Conservation (phyloP, 2,888 invertebrate species). For the Aplocera efformata region DNA sequence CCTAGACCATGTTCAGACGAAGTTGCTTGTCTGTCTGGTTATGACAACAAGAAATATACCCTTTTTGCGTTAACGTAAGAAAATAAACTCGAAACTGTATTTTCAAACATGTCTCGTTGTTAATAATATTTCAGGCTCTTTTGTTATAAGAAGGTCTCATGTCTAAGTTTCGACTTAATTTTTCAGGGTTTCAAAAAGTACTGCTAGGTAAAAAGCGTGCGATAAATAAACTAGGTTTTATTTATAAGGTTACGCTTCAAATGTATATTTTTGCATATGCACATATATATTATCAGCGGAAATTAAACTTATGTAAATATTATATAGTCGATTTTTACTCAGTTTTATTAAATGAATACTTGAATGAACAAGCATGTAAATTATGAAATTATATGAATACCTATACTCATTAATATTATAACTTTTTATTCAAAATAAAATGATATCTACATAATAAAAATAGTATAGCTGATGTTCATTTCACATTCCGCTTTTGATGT, state of each 20-base stretch:
- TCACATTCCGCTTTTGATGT: conserved; percentile 70
- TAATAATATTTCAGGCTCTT: no score
- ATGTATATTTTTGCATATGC: conserved; percentile 39
- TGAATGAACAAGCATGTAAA: conserved; percentile 6
- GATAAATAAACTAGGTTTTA: conserved; percentile 46
- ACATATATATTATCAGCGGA: conserved; percentile 16
- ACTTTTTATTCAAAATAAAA: background rate
- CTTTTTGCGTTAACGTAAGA: no score
- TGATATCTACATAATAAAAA: background rate
- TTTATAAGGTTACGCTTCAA: conserved; percentile 43
- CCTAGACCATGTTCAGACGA: no score
- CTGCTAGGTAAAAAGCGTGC: conserved; percentile 35
- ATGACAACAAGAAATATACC: no score
- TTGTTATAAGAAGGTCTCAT: no score
- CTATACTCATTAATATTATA: conserved; percentile 8
- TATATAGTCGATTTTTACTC: conserved; percentile 6
- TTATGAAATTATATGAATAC: conserved; percentile 15
- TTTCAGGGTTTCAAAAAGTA: conserved; percentile 1
- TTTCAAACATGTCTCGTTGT: no score
- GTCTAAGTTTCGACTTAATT: conserved; percentile 5
- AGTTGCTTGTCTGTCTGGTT: no score
- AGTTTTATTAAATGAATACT: conserved; percentile 3
- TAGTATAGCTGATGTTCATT: conserved; percentile 40
- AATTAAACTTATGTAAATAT: conserved; percentile 11
- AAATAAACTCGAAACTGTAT: no score